Conservation (phyloP, 2,797 vertebrate genomes). For the Phataginus tricuspis region DNA sequence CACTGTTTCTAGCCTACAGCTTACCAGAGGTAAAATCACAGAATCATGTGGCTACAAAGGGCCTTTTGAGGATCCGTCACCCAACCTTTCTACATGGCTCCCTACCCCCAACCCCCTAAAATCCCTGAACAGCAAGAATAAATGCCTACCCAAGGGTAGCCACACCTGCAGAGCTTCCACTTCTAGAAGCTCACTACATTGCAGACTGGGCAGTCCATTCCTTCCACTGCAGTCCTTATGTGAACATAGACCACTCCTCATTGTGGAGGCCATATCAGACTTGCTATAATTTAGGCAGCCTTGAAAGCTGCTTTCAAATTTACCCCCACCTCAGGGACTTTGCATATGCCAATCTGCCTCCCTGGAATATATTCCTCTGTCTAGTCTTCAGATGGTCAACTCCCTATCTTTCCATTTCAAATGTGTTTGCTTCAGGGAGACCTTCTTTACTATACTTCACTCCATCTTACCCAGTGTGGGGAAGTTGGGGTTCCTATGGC, state of each 20-base stretch:
- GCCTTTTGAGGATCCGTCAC: background rate
- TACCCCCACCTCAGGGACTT: background rate
- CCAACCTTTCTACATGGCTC: background rate
- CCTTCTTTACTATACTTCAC: background rate
- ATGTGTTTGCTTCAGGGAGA: background rate
- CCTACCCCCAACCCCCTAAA: background rate
- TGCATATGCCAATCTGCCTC: background rate
- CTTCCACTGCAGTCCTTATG: background rate
- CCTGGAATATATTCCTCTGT: background rate
- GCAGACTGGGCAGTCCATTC: background rate
- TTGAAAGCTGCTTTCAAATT: background rate
- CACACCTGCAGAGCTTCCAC: background rate
- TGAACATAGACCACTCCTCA: background rate
- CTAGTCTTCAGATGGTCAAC: background rate
- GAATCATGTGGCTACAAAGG: background rate
- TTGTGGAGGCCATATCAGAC: background rate
- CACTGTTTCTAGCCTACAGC: background rate
- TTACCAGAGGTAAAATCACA: conserved; percentile 61
- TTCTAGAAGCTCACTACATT: background rate
- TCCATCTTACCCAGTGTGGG: background rate
- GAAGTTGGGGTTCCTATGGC: too few relatives aligned
- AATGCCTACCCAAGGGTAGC: background rate
- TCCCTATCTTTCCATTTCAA: background rate
- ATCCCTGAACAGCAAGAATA: background rate
- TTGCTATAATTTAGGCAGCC: background rate